Conservation (phyloP, 2,888 invertebrate genomes). For the Meganola albula region DNA sequence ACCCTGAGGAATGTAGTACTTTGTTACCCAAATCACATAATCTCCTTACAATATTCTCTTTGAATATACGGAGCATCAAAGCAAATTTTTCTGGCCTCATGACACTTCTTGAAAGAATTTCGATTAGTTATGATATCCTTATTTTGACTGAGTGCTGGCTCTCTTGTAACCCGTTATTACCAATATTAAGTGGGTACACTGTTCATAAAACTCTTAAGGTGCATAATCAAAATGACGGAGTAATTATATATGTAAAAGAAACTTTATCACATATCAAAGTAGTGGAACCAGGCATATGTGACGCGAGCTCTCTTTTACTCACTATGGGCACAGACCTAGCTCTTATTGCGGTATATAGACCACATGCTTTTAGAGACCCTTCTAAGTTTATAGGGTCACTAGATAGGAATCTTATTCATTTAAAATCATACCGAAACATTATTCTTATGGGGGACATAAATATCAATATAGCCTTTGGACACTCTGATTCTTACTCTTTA, state of each 20-base stretch:
- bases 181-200: neutral
- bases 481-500: neutral
- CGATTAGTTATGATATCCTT: neutral
- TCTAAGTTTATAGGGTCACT: neutral
- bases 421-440: neutral
- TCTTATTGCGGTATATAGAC: conserved; percentile 1
- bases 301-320: neutral
- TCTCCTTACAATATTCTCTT: neutral
- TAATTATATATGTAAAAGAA: neutral
- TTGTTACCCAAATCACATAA: neutral
- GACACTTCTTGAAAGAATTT: neutral
- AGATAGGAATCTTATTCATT: neutral
- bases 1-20: neutral
- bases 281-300: neutral
- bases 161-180: neutral
- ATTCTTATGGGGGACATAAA: conserved; percentile 1
- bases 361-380: neutral
- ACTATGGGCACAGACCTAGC: neutral
- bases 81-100: neutral
- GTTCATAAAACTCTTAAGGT: neutral
- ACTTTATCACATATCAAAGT: neutral
- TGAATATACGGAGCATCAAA: conserved; percentile 1
- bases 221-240: conserved; percentile 1
- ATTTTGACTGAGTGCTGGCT: conserved; percentile 2
- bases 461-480: neutral